A percentile compares a stretch with the other conserved stretches of the same genome.
Conservation (phyloP, 2,113 vertebrate genomes). For the Cephalopterus ornatus region DNA sequence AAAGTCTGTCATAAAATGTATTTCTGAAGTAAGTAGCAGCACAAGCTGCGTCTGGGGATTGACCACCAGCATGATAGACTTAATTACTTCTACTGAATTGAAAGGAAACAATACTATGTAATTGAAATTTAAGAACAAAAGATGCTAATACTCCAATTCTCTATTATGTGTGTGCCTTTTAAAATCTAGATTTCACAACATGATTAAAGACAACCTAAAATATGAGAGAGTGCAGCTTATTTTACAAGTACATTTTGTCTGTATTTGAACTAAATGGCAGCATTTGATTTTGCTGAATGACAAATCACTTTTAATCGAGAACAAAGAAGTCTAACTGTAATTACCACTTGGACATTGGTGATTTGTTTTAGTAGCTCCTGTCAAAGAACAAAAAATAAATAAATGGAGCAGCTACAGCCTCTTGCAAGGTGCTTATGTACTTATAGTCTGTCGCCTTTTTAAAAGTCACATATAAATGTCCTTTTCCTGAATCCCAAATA, state of each 20-base stretch:
- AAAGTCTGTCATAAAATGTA: background rate
- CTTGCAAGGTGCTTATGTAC: background rate
- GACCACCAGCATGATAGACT: background rate
- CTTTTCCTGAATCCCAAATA: background rate
- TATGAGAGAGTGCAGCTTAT: background rate
- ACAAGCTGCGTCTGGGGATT: background rate
- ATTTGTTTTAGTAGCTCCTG: slow-evolving; percentile 19
- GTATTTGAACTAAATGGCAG: slow-evolving; percentile 13
- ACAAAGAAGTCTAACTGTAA: slow-evolving; percentile 41
- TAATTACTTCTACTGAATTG: background rate
- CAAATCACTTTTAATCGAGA: slow-evolving; percentile 35
- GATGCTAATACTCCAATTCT: background rate
- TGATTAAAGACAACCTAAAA: slow-evolving; percentile 39
- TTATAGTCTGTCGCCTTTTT: background rate
- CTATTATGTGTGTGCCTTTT: background rate
- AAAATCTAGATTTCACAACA: slow-evolving; percentile 26
- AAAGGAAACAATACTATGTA: background rate
- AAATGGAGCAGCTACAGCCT: background rate
- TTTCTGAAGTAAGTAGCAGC: background rate
- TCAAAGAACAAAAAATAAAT: background rate
- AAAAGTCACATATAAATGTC: background rate
- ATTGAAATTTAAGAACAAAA: slow-evolving; percentile 32
- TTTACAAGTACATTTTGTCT: slow-evolving; percentile 1
- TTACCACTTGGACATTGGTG: background rate
- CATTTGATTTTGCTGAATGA: slow-evolving; percentile 46